Conservation (phyloP, 2,113 vertebrate species). For the Toxotes chatareus region DNA sequence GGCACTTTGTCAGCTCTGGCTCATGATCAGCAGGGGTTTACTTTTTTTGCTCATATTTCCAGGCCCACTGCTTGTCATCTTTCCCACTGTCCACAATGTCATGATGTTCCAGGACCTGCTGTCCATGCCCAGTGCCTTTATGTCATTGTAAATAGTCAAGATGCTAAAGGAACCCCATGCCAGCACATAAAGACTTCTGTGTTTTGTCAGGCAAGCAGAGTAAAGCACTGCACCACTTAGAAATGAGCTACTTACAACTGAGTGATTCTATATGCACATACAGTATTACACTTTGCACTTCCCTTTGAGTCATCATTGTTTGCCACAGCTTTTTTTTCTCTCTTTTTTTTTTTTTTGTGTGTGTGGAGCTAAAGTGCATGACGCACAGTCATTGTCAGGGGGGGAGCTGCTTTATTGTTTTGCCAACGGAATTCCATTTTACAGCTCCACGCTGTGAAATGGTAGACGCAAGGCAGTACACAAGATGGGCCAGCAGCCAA, state of each 20-base stretch:
- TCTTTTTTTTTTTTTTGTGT: background rate
- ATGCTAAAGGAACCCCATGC: background rate
- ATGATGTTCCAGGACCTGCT: constrained; percentile 36
- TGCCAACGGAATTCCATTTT: constrained; percentile 71
- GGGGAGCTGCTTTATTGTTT: constrained; percentile 62
- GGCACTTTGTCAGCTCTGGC: constrained; percentile 31
- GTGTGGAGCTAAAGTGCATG: constrained; percentile 30
- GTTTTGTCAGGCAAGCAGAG: background rate
- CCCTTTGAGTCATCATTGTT: constrained; percentile 49
- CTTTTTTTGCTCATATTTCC: constrained; percentile 33
- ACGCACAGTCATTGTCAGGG: constrained; percentile 8
- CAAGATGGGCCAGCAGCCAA: constrained; percentile 72
- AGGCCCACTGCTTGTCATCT: background rate
- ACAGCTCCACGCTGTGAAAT: constrained; percentile 52
- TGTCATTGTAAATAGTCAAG: constrained; percentile 5
- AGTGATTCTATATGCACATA: constrained; percentile 24
- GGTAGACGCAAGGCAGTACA: constrained; percentile 45
- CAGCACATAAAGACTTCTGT: background rate
- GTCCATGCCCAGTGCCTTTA: background rate
- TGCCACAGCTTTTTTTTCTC: background rate
- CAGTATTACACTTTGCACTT: constrained; percentile 38
- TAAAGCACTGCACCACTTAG: constrained; percentile 7
- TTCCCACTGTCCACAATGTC: constrained; percentile 25
- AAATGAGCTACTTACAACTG: constrained; percentile 14
- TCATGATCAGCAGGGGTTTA: constrained; percentile 18